Evolutionary conservation across 2,113 vertebrate species (phyloP).

Genomic region (Rhodinocichla rosea): DNA sequence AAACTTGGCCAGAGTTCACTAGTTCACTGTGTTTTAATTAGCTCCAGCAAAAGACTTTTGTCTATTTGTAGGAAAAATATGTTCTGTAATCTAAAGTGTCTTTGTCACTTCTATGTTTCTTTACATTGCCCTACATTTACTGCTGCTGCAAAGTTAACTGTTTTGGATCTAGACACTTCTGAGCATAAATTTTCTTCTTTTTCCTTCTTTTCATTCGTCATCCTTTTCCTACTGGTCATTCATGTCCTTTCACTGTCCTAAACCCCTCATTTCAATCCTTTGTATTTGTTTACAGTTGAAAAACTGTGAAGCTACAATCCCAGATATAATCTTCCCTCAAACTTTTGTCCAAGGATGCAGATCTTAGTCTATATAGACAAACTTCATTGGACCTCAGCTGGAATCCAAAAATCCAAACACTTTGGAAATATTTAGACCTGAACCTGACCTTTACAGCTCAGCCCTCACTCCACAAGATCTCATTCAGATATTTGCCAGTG

Average conservation of each 20-base stretch:
- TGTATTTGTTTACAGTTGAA: background rate
- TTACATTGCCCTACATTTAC: background rate
- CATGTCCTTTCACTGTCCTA: background rate
- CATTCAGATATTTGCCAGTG: background rate
- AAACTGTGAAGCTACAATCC: background rate
- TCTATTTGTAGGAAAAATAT: background rate
- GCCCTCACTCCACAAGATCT: background rate
- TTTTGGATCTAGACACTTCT: background rate
- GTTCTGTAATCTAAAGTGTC: background rate
- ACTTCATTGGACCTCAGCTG: background rate
- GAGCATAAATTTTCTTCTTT: background rate
- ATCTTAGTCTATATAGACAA: background rate
- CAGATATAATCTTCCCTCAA: background rate
- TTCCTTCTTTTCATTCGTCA: background rate
- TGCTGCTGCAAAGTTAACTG: background rate
- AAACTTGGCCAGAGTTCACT: background rate
- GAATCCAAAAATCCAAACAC: background rate
- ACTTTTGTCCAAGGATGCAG: background rate
- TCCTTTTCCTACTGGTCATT: background rate
- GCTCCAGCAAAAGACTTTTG: background rate
- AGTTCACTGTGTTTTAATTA: background rate
- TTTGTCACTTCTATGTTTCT: background rate
- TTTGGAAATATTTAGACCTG: background rate
- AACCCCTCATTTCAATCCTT: background rate
- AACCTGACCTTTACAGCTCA: background rate